phyloP scores from a whole-genome alignment of 1,140 invertebrate species.

The Pseudomyrmex flavicornis region DNA sequence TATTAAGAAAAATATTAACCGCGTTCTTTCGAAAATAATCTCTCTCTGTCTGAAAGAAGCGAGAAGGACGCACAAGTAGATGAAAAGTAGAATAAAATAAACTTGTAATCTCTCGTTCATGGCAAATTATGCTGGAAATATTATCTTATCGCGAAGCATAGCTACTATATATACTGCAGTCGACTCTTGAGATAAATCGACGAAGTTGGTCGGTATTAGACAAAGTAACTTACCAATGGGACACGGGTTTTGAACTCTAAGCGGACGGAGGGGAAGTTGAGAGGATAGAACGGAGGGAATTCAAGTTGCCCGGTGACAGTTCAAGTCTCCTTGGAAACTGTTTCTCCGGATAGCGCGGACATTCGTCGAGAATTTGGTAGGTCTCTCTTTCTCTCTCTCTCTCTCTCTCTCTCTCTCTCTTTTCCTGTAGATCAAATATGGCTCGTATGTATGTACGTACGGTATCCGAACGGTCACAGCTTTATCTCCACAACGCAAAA shows the following conservation, averaged over 20 bases:
- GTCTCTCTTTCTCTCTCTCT: conserved; percentile 23
- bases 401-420: not conserved
- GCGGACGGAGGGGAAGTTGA: conserved; percentile 35
- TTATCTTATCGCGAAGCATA: conserved; percentile 43
- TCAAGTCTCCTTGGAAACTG: conserved; percentile 68
- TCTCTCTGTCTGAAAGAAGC: not conserved
- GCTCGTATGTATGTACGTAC: conserved; percentile 10
- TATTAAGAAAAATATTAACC: not conserved
- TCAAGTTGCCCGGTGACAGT: conserved; percentile 64
- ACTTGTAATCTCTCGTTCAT: not conserved
- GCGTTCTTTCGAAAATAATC: too few species aligned
- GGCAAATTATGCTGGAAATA: conserved; percentile 33
- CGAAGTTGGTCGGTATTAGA: conserved; percentile 68
- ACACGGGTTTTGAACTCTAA: conserved; percentile 58
- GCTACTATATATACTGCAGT: conserved; percentile 9
- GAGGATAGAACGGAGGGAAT: conserved; percentile 49
- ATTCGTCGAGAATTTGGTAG: conserved; percentile 56
- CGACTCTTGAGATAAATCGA: conserved; percentile 68
- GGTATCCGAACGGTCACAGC: not conserved
- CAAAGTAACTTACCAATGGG: conserved; percentile 66
- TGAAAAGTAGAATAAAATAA: conserved; percentile 7
- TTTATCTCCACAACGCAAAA: not conserved
- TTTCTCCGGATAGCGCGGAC: conserved; percentile 56
- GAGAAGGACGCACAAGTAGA: too few species aligned
- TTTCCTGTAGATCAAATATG: conserved; percentile 45